phyloP scores from a whole-genome alignment of 1,140 invertebrate genomes.

The Ephestia elutella region DNA sequence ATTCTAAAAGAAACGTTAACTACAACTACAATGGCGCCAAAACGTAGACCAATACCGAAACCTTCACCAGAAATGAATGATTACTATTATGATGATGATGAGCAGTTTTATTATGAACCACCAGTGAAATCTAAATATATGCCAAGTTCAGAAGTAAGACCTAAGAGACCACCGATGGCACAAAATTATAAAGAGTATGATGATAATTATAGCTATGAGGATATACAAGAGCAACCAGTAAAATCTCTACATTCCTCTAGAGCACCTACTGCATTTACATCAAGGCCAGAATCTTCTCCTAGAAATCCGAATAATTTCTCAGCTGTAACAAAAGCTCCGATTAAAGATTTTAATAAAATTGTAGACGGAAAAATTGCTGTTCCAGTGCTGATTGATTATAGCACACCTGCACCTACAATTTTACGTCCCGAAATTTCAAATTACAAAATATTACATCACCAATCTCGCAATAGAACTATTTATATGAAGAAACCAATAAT shows the following conservation, averaged over 20 bases:
- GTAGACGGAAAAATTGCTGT: slow-evolving; percentile 46
- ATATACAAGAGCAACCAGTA: slow-evolving; percentile 29
- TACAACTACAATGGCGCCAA: slow-evolving; percentile 39
- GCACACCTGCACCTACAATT: slow-evolving; percentile 25
- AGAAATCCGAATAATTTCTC: slow-evolving; percentile 62
- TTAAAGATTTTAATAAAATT: slow-evolving; percentile 46
- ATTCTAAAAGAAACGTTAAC: slow-evolving; percentile 21
- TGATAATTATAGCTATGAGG: slow-evolving; percentile 41
- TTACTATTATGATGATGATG: slow-evolving; percentile 73
- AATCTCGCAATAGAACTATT: slow-evolving; percentile 43
- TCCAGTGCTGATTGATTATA: slow-evolving; percentile 40
- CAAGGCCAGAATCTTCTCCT: slow-evolving; percentile 37
- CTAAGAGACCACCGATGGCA: slow-evolving; percentile 67
- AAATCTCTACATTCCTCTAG: slow-evolving; percentile 23
- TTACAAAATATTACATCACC: slow-evolving; percentile 49
- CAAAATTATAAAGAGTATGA: slow-evolving; percentile 73
- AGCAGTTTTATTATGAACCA: slow-evolving; percentile 73
- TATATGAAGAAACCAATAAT: slow-evolving; percentile 49
- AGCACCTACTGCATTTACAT: slow-evolving; percentile 35
- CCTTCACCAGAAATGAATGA: slow-evolving; percentile 74
- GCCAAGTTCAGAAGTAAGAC: slow-evolving; percentile 76
- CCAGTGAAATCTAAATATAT: slow-evolving; percentile 76
- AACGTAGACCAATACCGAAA: slow-evolving; percentile 68
- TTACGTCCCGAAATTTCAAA: slow-evolving; percentile 53
- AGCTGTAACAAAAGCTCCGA: slow-evolving; percentile 48